Conservation (phyloP, 2,888 invertebrate genomes). For the Trichopria drosophilae region DNA sequence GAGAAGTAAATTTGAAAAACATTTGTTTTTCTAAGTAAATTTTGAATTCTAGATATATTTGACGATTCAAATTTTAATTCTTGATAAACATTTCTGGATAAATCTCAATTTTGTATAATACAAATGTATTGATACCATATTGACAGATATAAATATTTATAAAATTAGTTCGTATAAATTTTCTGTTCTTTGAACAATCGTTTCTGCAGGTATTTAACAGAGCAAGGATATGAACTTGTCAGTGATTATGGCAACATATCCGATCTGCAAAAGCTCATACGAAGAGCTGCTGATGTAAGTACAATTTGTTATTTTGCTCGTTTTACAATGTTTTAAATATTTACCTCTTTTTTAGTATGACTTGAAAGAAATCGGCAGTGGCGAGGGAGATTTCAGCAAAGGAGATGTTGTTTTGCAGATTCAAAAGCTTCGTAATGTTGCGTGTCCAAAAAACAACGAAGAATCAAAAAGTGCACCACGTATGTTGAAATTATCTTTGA, state of each 20-base stretch:
- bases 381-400: conserved; percentile 46
- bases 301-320: conserved; percentile 1
- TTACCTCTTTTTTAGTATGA: conserved; percentile 65
- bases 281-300: conserved; percentile 74
- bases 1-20: too few relatives aligned
- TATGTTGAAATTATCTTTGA: conserved; percentile 80
- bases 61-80: too few relatives aligned
- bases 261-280: conserved; percentile 67
- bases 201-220: conserved; percentile 73
- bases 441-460: conserved; percentile 89
- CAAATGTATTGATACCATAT: too few relatives aligned
- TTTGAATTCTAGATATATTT: too few relatives aligned
- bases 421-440: conserved; percentile 83
- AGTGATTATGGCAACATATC: conserved; percentile 67
- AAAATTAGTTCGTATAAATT: too few relatives aligned
- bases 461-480: conserved; percentile 80
- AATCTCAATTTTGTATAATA: too few relatives aligned
- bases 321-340: conserved; percentile 27
- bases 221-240: conserved; percentile 70
- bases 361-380: conserved; percentile 79
- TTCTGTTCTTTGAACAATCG: too few relatives aligned
- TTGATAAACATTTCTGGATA: too few relatives aligned
- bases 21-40: too few relatives aligned
- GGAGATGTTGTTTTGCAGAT: conserved; percentile 76
- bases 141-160: too few relatives aligned